phyloP scores from a whole-genome alignment of 2,888 invertebrate genomes.

The Drepanosiphum platanoidis region DNA sequence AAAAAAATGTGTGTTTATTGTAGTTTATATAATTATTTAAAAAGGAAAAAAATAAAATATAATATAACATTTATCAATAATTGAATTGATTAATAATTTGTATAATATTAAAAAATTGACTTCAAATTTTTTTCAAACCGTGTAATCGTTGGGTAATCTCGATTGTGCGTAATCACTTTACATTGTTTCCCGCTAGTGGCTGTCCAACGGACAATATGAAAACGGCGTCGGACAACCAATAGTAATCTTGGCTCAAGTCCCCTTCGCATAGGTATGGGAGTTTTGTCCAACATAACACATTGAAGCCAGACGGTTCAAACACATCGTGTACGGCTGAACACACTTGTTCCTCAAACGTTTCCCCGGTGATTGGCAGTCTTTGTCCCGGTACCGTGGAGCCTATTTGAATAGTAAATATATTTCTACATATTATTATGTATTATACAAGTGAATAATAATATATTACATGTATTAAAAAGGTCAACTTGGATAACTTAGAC shows the following conservation, averaged over 20 bases:
- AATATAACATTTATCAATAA: not conserved
- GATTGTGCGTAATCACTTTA: not conserved
- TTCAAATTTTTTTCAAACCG: not conserved
- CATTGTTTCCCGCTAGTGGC: not conserved
- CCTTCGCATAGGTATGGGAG: constrained; percentile 98
- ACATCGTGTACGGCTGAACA: constrained; percentile 75
- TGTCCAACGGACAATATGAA: constrained; percentile 68
- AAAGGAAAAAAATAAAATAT: not conserved
- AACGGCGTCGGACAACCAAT: constrained; percentile 91
- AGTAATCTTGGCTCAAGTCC: constrained; percentile 89
- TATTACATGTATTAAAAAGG: too few relatives aligned
- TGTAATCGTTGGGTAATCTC: not conserved
- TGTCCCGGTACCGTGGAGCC: constrained; percentile 70
- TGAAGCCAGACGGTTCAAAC: constrained; percentile 77
- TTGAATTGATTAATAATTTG: not conserved
- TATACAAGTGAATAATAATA: too few relatives aligned
- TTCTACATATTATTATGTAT: too few relatives aligned
- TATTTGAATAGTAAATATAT: not conserved
- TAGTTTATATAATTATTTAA: constrained; percentile 25
- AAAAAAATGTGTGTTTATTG: constrained; percentile 27
- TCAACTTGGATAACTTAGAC: not conserved
- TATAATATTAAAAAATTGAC: not conserved
- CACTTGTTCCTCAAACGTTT: constrained; percentile 83
- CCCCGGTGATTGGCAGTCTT: constrained; percentile 75
- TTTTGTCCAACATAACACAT: constrained; percentile 84